Evolutionary conservation across 2,888 invertebrate genomes (phyloP).

Genomic region (Protophormia terraenovae): DNA sequence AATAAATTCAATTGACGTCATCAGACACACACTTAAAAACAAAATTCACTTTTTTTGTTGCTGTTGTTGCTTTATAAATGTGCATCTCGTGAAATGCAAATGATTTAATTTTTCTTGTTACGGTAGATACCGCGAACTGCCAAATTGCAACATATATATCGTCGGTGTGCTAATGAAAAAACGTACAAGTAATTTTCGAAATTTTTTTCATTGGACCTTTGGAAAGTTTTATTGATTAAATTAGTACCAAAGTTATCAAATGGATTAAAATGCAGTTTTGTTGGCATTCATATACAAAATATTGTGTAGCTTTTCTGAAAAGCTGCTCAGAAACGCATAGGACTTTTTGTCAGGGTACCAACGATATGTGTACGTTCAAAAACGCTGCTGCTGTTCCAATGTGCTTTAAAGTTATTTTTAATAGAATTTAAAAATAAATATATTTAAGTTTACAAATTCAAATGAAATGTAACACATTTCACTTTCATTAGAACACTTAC

Average conservation of each 20-base stretch:
- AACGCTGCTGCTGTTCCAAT: not conserved
- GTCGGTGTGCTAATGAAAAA: too few species aligned
- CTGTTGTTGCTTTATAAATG: constrained; percentile 10
- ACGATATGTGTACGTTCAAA: not conserved
- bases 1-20: constrained; percentile 66
- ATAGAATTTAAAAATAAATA: constrained; percentile 47
- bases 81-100: constrained; percentile 62
- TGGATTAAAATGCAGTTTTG: too few species aligned
- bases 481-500: constrained; percentile 43
- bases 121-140: not conserved
- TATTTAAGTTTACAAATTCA: constrained; percentile 50
- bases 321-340: too few species aligned
- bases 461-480: constrained; percentile 62
- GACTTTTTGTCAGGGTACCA: too few species aligned
- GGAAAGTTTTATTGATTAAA: too few species aligned
- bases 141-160: constrained; percentile 3
- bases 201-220: too few species aligned
- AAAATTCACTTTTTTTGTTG: constrained; percentile 11
- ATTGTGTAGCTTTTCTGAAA: too few species aligned
- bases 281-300: too few species aligned
- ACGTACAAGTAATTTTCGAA: too few species aligned
- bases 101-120: constrained; percentile 38
- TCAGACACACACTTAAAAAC: constrained; percentile 16
- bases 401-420: constrained; percentile 48
- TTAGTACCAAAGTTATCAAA: too few species aligned